A percentile compares a stretch with the other conserved stretches of the same genome.
Evolutionary conservation across 2,113 vertebrate genomes (phyloP).

Genomic region (Misgurnus anguillicaudatus): DNA sequence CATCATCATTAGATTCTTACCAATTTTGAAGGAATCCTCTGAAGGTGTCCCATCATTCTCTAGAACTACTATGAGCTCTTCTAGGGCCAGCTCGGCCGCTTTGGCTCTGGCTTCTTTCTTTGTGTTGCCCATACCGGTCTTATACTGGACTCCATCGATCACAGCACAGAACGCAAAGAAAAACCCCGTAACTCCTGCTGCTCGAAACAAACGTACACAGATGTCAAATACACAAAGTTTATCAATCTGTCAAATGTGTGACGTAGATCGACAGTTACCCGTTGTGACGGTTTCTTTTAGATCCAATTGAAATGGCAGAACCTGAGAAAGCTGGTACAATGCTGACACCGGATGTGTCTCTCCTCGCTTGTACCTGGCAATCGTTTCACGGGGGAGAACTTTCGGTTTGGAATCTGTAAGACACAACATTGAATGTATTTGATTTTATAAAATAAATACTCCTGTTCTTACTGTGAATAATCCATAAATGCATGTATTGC

Average conservation of each 20-base stretch:
- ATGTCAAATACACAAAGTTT: not conserved
- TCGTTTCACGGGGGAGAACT: constrained; percentile 64
- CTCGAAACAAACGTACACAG: constrained; percentile 44
- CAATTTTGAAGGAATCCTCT: constrained; percentile 70
- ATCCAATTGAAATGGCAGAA: constrained; percentile 75
- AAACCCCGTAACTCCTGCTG: constrained; percentile 76
- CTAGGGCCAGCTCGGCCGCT: constrained; percentile 85
- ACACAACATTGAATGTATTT: not conserved
- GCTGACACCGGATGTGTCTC: constrained; percentile 79
- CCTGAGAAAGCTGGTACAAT: constrained; percentile 81
- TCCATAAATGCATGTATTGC: too few relatives aligned
- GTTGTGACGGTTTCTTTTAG: constrained; percentile 85
- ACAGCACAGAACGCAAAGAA: constrained; percentile 93
- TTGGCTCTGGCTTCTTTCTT: constrained; percentile 86
- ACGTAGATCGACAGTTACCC: constrained; percentile 67
- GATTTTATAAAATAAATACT: not conserved
- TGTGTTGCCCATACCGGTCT: constrained; percentile 85
- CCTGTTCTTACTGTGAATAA: not conserved
- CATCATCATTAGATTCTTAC: not conserved
- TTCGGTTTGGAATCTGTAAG: constrained; percentile 55
- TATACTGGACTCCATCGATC: constrained; percentile 84
- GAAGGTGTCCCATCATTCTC: constrained; percentile 52
- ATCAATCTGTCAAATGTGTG: not conserved
- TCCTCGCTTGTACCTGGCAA: constrained; percentile 76
- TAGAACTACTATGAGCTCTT: constrained; percentile 77